Conservation (phyloP, 2,113 vertebrate genomes). For the Jacana jacana region DNA sequence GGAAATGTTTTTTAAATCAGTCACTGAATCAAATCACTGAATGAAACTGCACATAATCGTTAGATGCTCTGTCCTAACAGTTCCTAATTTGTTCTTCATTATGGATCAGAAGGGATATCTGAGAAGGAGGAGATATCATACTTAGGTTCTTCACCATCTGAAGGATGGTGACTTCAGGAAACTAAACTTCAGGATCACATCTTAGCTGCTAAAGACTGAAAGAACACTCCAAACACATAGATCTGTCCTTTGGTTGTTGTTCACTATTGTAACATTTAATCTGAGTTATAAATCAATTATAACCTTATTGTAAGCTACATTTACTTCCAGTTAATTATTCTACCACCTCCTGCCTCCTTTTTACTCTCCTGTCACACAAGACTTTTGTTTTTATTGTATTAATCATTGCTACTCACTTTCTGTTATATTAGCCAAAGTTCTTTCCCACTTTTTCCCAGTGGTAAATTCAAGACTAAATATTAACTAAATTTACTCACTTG, state of each 20-base stretch:
- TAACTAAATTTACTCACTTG: not conserved
- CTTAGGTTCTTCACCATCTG: not conserved
- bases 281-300: not conserved
- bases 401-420: not conserved
- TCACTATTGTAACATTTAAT: not conserved
- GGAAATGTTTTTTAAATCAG: not conserved
- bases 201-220: not conserved
- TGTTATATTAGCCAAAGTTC: not conserved
- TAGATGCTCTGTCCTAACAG: not conserved
- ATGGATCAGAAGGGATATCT: not conserved
- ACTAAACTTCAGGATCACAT: not conserved
- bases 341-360: not conserved
- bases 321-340: not conserved
- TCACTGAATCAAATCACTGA: not conserved
- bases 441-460: not conserved
- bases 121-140: not conserved
- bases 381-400: not conserved
- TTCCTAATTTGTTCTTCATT: not conserved
- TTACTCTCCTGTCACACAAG: not conserved
- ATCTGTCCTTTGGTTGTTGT: not conserved
- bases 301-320: not conserved
- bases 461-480: not conserved
- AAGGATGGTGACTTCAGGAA: not conserved
- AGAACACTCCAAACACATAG: not conserved
- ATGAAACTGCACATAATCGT: not conserved